A percentile compares a stretch with the other conserved stretches of the same genome.
These are phyloP conservation scores for Oopsacas minuta DNA, from an alignment of 37 sponge, comb jelly and placozoan genomes.

Conservation along the genomic window DNA sequence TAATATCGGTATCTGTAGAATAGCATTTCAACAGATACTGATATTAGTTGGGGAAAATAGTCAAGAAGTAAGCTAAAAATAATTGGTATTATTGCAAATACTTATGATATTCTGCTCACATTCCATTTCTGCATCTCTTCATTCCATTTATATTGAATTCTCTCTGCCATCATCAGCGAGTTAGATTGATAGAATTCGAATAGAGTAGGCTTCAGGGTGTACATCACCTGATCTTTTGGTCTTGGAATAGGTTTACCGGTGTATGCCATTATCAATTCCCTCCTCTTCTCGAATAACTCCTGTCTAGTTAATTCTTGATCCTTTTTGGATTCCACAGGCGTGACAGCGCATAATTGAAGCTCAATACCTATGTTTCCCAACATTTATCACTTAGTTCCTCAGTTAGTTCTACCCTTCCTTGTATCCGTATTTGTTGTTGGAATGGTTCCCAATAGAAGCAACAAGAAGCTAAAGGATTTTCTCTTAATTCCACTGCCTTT, in stretches of 20 bases:
- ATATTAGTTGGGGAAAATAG: no score
- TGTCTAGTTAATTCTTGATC: not conserved
- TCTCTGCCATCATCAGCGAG: not conserved
- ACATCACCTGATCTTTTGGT: not conserved
- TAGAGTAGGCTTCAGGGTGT: not conserved
- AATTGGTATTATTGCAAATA: no score
- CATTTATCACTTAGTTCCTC: not conserved
- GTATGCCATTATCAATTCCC: not conserved
- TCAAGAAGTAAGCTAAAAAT: no score
- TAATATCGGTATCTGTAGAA: no score
- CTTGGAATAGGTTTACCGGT: not conserved
- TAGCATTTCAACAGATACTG: no score
- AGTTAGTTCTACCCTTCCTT: not conserved
- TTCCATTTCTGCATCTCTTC: not conserved
- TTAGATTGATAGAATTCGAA: not conserved
- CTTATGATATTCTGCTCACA: not conserved
- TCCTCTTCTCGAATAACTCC: not conserved
- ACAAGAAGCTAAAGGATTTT: not conserved
- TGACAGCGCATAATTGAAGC: not conserved
- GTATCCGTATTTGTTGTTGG: not conserved
- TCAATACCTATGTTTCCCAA: not conserved
- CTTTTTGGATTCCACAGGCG: not conserved
- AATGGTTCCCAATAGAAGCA: not conserved
- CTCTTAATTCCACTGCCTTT: not conserved
- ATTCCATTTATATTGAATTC: not conserved